Percentiles rank a stretch among this genome's conserved stretches.
Evolutionary conservation across 2,113 vertebrate species (phyloP).

Genomic region (Charina bottae): DNA sequence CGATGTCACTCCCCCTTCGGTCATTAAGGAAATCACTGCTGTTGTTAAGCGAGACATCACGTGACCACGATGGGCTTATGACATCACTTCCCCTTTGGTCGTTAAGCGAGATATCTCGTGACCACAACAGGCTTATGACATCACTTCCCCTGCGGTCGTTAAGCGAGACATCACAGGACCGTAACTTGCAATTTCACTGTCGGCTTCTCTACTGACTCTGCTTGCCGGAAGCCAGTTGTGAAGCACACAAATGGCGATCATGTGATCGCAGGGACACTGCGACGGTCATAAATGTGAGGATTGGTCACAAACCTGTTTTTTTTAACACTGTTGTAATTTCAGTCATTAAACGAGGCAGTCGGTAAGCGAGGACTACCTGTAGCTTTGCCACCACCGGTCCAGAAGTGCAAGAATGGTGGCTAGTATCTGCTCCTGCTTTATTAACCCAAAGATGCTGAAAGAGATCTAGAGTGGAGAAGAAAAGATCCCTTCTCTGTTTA

Average conservation of each 20-base stretch:
- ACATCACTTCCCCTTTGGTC: background rate
- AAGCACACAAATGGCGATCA: too few relatives aligned
- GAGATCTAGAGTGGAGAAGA: background rate
- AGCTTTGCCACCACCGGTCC: background rate
- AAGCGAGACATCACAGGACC: too few relatives aligned
- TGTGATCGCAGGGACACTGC: too few relatives aligned
- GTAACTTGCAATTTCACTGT: too few relatives aligned
- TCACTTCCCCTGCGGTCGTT: background rate
- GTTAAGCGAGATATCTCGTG: background rate
- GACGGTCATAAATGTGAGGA: too few relatives aligned
- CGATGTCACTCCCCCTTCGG: background rate
- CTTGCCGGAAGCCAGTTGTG: too few relatives aligned
- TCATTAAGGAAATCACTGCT: background rate
- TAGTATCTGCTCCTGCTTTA: background rate
- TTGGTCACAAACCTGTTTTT: too few relatives aligned
- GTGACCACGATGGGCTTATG: background rate
- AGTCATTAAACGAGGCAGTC: too few relatives aligned
- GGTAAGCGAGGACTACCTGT: too few relatives aligned
- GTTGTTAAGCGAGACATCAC: background rate
- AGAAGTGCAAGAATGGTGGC: background rate
- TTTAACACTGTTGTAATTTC: too few relatives aligned
- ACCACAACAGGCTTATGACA: background rate
- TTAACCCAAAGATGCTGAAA: background rate
- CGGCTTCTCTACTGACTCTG: too few relatives aligned
- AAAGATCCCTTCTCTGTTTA: conserved; percentile 39